Evolutionary conservation across 2,113 vertebrate genomes (phyloP).

Genomic region (Aspidoscelis tigris): DNA sequence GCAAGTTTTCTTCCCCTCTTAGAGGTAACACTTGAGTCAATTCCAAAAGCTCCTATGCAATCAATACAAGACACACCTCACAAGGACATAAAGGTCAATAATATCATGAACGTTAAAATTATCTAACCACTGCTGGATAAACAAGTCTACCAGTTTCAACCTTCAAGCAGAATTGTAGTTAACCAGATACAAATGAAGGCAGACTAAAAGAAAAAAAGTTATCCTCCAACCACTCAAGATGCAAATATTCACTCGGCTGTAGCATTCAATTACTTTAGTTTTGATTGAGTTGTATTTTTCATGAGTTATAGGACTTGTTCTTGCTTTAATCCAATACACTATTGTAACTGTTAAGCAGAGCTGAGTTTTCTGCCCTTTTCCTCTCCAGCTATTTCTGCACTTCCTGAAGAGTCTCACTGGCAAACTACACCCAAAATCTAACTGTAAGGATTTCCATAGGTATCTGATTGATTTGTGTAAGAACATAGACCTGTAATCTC

Average conservation of each 20-base stretch:
- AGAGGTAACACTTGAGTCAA: too few species aligned
- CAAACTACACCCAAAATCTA: too few species aligned
- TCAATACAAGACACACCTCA: background rate
- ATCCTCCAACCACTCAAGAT: background rate
- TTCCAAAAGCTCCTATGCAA: too few species aligned
- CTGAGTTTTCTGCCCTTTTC: background rate
- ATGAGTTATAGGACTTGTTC: background rate
- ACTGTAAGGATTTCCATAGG: too few species aligned
- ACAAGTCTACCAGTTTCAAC: too few species aligned
- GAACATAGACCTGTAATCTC: too few species aligned
- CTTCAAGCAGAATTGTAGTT: background rate
- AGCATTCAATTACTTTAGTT: background rate
- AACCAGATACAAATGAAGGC: background rate
- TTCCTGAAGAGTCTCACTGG: background rate
- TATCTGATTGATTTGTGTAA: too few species aligned
- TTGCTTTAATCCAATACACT: background rate
- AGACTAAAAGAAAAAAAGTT: background rate
- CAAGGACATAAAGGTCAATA: background rate
- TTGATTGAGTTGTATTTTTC: background rate
- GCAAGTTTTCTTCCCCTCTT: too few species aligned
- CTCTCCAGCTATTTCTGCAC: background rate
- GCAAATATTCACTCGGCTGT: background rate
- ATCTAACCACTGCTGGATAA: background rate
- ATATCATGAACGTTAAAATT: background rate
- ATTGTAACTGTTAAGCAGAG: background rate